Percentiles rank a stretch among this genome's conserved stretches.
phyloP scores from a whole-genome alignment of 2,113 vertebrate species.

The Semnopithecus entellus region DNA sequence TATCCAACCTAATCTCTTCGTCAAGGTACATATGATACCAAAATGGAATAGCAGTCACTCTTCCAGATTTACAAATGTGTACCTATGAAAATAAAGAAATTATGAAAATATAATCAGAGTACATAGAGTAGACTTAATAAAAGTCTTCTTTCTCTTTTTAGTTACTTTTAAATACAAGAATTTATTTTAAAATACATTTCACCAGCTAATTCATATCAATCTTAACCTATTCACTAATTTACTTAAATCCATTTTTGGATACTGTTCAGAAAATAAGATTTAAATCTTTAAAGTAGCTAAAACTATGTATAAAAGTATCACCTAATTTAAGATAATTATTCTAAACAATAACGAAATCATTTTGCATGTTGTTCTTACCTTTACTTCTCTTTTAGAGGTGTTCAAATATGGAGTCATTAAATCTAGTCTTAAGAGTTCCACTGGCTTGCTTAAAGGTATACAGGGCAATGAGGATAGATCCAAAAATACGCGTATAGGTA shows the following conservation, averaged over 20 bases:
- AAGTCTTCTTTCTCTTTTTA: constrained; percentile 5
- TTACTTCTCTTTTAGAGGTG: constrained; percentile 89
- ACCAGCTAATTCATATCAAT: not conserved
- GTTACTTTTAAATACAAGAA: constrained; percentile 22
- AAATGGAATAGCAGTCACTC: constrained; percentile 94
- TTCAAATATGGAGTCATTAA: constrained; percentile 92
- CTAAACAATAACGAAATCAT: not conserved
- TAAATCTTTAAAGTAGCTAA: not conserved
- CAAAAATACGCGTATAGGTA: constrained; percentile 95
- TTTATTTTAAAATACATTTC: not conserved
- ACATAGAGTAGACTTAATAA: not conserved
- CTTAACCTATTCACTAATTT: constrained; percentile 38
- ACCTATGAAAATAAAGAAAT: constrained; percentile 84
- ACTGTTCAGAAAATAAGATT: constrained; percentile 24
- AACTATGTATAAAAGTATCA: not conserved
- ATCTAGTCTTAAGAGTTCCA: constrained; percentile 93
- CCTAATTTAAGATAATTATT: not conserved
- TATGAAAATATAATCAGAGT: not conserved
- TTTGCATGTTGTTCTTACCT: constrained; percentile 82
- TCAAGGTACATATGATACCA: constrained; percentile 96
- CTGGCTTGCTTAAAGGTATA: constrained; percentile 89
- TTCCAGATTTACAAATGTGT: constrained; percentile 86
- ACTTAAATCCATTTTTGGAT: not conserved
- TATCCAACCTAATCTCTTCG: constrained; percentile 89
- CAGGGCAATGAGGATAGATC: constrained; percentile 93